phyloP scores from a whole-genome alignment of 2,113 vertebrate species.

The Alligator sinensis region DNA sequence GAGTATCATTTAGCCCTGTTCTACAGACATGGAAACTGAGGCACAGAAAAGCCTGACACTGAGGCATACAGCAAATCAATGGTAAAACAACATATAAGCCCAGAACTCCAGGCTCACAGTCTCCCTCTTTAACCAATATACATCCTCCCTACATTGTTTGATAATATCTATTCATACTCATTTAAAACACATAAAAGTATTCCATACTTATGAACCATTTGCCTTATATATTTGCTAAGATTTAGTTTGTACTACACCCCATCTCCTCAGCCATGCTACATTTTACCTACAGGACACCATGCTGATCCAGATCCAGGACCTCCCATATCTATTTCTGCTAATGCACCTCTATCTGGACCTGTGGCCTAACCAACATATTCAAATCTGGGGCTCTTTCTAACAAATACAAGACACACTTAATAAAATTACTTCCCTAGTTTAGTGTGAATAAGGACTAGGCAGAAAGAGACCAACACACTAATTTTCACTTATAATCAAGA shows the following conservation, averaged over 20 bases:
- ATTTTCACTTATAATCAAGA: background rate
- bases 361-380: background rate
- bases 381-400: background rate
- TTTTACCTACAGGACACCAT: background rate
- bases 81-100: background rate
- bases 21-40: background rate
- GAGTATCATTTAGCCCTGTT: background rate
- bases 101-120: background rate
- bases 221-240: background rate
- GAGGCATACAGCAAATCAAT: background rate
- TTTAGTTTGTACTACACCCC: background rate
- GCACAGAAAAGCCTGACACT: background rate
- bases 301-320: background rate
- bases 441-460: background rate
- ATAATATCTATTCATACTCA: background rate
- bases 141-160: background rate
- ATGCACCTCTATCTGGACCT: accelerated
- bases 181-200: background rate
- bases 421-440: background rate
- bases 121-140: background rate
- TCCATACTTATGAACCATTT: background rate
- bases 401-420: background rate
- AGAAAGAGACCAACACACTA: background rate
- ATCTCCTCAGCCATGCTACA: background rate
- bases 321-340: background rate